Base-by-base conservation (phyloP, 2,797 vertebrate genomes). In the Myotis findleyi region DNA sequence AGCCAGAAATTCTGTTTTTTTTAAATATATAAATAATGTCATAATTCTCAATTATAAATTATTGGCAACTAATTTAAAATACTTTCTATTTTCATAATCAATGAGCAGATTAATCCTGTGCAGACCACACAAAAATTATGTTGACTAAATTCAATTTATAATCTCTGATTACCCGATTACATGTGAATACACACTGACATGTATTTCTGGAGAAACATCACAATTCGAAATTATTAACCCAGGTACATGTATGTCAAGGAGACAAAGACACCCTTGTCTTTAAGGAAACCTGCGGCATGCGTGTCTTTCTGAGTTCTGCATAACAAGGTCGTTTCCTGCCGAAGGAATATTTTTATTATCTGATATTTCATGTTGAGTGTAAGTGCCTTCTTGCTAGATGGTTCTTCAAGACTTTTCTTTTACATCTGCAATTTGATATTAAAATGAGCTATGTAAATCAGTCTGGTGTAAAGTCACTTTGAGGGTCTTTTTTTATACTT, bases 321-420 rank as follows among this genome's bases (percentile, higher is more conserved):
- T 85, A 90, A 82, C 17, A 91, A 96, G 72, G 38, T 33, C 18
- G 5, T 85, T 94, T 92, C 57, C 95, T 92, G 76, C 25, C 3
- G 1, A 79, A 85, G 72, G 23, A 89, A 59, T 95, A 69, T 77
- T 96, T 95, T 94, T 92, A 71, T 93, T 90, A 79, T 72, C 12
- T 2, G 7, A 4, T 91, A 79, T 77, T 95, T 23, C 44, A 77
- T 57, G 30, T 83, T 86, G 59, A 83, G 75, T 88, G 18, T 72
- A 93, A 93, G 41, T 86, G 41, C 6, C 47, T 68, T 72, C 21
- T 82, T 97, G 72, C 90, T 95, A 94, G 71, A 94, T 66, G 38
- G 92, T 94, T 95, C 44, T 75, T 90, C 76, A 62, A 87, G 69
- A 92, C 3, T 93, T 87, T 94, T 84, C 77, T 93, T 92, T 96